Conservation (phyloP, 2,888 invertebrate genomes). For the Acanthosepion lycidas region DNA sequence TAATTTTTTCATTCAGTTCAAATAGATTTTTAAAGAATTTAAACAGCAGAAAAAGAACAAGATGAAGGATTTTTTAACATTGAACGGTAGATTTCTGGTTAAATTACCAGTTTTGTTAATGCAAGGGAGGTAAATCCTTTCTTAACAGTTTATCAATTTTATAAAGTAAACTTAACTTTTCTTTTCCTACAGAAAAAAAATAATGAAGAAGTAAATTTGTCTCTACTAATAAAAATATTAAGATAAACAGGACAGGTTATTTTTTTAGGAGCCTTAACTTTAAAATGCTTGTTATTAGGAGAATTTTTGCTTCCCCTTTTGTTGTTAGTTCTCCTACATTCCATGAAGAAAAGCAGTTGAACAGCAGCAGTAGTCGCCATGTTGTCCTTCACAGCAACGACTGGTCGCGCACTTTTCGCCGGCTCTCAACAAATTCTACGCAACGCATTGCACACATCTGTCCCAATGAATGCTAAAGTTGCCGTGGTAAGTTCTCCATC, state of each 20-base stretch:
- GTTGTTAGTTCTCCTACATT: not conserved
- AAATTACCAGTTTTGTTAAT: too few relatives aligned
- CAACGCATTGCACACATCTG: not conserved
- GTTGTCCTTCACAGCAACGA: conserved; percentile 41
- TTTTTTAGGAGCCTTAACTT: not conserved
- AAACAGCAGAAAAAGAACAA: too few relatives aligned
- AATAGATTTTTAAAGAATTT: too few relatives aligned
- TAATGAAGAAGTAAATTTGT: not conserved
- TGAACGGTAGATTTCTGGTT: too few relatives aligned
- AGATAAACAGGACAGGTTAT: not conserved
- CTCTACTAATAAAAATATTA: not conserved
- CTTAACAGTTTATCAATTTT: too few relatives aligned
- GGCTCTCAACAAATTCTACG: conserved; percentile 33
- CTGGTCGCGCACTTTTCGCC: conserved; percentile 43
- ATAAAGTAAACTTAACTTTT: too few relatives aligned
- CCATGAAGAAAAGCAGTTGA: not conserved
- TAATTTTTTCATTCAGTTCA: too few relatives aligned
- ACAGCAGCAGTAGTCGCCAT: not conserved
- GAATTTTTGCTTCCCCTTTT: not conserved
- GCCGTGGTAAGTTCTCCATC: conserved; percentile 3
- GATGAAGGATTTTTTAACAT: too few relatives aligned
- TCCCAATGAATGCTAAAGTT: conserved; percentile 35
- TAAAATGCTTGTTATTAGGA: not conserved
- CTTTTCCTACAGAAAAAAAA: not conserved
- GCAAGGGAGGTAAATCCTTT: too few relatives aligned